Base-by-base conservation (phyloP, 2,797 vertebrate genomes). In the Chrosomus eos region DNA sequence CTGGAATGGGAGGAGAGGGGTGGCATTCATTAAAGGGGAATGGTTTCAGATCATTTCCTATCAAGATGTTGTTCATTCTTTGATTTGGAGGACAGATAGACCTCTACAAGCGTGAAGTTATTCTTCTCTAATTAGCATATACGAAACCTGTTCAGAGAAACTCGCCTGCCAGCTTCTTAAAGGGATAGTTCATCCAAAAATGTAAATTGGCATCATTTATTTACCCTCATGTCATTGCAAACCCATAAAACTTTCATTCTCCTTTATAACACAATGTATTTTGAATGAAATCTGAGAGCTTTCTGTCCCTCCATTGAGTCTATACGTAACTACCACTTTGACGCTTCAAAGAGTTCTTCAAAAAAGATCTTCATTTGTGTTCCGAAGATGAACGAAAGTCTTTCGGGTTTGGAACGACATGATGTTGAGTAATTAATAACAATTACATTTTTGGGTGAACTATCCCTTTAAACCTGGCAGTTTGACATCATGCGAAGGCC, bases 21-120 rank as follows among this genome's bases (percentile, higher is more conserved):
- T 2, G 36, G 55, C 38, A 55, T 89, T 89, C 77, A 36, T 88
- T 81, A 82, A 86, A 89, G 70, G 58, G 19, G 78, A 14, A 33
- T 82, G n/a, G 28, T 70, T 88, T 74, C 82, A 11, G 70, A 82
- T 87, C 36, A 40, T 72, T 81, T 64, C 67, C 64, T 26, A 48
- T 51, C 33, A 67, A 73, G 70, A 71, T 45, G 60, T 51, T 64
- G 19, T 68, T 77, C 73, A 23, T 31, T 83, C 43, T 67, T 58
- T 66, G 48, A 51, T 36, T 66, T 68, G 18, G 36, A 83, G 73
- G 62, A 51, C 62, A 31, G 38, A 51, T 13, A 53, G 45, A 67
- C 64, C 26, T 68, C 43, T 68, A 53, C 79, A 81, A 18, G 13
- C 19, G 0, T 36, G 45, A 68, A 81, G 43, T 70, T 70, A 10